phyloP scores from a whole-genome alignment of 2,797 vertebrate genomes.

The Nyctibius grandis region DNA sequence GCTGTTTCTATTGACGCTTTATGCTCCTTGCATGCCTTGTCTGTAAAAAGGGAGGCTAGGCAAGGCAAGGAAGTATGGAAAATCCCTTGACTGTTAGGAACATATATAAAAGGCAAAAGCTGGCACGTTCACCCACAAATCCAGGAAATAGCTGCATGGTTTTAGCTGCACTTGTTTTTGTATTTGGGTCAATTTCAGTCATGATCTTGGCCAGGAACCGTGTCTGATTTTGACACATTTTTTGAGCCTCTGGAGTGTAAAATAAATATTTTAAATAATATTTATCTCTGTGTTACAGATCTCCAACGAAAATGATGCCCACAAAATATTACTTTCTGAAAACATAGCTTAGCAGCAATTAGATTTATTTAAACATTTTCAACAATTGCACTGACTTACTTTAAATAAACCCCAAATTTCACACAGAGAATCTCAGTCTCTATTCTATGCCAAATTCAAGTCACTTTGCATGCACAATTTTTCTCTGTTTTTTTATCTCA shows the following conservation, averaged over 20 bases:
- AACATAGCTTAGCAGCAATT: neutral
- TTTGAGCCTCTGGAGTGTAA: neutral
- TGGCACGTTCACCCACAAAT: neutral
- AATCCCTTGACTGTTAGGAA: neutral
- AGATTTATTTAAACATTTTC: neutral
- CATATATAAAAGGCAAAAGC: neutral
- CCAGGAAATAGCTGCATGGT: conserved; percentile 7
- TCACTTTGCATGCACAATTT: neutral
- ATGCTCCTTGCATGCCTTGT: neutral
- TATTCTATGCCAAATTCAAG: neutral
- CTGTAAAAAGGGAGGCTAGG: neutral
- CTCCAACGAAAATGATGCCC: neutral
- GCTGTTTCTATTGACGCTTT: neutral
- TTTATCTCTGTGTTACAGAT: neutral
- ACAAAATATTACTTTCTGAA: neutral
- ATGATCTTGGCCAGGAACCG: neutral
- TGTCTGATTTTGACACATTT: conserved; percentile 3
- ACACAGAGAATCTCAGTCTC: neutral
- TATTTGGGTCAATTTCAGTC: conserved; percentile 1
- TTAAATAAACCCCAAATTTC: neutral
- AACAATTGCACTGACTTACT: neutral
- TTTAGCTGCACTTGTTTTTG: conserved; percentile 10
- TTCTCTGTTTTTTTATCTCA: neutral
- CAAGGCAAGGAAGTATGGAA: neutral
- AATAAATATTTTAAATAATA: conserved; percentile 16